phyloP scores from a whole-genome alignment of 2,888 invertebrate species.

The Agriopis marginaria region DNA sequence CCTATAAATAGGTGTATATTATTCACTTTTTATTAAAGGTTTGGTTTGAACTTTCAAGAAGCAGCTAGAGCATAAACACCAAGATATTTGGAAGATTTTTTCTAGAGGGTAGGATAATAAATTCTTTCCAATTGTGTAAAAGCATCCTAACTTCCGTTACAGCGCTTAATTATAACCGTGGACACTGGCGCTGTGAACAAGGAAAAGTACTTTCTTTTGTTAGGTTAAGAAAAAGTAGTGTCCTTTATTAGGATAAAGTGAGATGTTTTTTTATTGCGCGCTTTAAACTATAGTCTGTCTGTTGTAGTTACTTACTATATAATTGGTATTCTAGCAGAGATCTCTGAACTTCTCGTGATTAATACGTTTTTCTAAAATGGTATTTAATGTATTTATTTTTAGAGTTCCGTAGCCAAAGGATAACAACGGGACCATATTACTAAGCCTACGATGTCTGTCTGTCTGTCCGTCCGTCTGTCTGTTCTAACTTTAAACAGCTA shows the following conservation, averaged over 20 bases:
- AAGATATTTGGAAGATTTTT: not conserved
- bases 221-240: conserved; percentile 45
- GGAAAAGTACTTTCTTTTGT: conserved; percentile 50
- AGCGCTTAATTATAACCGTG: conserved; percentile 37
- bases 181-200: conserved; percentile 41
- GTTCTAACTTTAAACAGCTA: no score
- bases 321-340: not conserved
- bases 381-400: no score
- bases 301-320: not conserved
- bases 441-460: no score
- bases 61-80: not conserved
- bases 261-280: conserved; percentile 38
- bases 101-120: not conserved
- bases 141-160: conserved; percentile 15
- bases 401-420: no score
- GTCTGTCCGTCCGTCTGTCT: no score
- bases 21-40: no score
- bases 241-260: conserved; percentile 42
- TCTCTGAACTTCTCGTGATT: no score
- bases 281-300: conserved; percentile 20
- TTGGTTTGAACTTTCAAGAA: not conserved
- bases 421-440: no score
- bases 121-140: conserved; percentile 9
- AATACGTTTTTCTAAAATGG: no score
- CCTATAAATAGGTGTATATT: no score